Base-by-base conservation (phyloP, 2,888 invertebrate species). In the Arge pagana region DNA sequence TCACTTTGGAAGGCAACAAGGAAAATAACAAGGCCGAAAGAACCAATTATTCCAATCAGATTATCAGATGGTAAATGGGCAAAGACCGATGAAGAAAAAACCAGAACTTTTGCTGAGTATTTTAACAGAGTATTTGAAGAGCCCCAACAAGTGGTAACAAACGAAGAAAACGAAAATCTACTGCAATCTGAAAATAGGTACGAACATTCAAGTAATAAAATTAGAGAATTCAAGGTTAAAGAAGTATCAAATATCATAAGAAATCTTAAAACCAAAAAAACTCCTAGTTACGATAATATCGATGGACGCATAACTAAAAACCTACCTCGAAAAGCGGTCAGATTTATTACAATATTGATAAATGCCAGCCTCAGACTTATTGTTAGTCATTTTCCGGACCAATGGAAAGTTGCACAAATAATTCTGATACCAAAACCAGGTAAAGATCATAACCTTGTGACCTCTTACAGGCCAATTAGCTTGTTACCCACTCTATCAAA, bases 301-400 rank as follows among this genome's bases (percentile, higher is more conserved):
- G 65, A 58, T 10, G 58, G 56, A 2, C 54, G 50, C 31, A 37
- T 66, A 2, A 19, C 55, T 21, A 65, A 64, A 55, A 50, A 62
- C 39, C 56, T 63, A 15, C 62, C 64, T 23, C 49, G 30, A 33
- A 62, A 62, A 52, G 56, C 55, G 11, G 52, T 63, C 19, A 41
- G 57, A 11, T 54, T 54, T 33, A 19, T 68, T n/a, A 58, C 61
- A 8, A 52, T 58, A 10, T 45, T 64, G 19, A 54, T 59, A 18
- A 66, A 66, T 43, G 61, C 62, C 40, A 5, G 26, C 19, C 31
- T 58, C 15, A 33, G 58, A 52, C 37, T 59, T 26, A n/a, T n/a
- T n/a, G n/a, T n/a, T n/a, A 45, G 50, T n/a, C 64, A 66, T 40
- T 58, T 65, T n/a, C 64, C 65, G 1, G 50, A 41, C 28, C 54